Conservation (phyloP, 1,140 invertebrate species). For the Physella acuta region DNA sequence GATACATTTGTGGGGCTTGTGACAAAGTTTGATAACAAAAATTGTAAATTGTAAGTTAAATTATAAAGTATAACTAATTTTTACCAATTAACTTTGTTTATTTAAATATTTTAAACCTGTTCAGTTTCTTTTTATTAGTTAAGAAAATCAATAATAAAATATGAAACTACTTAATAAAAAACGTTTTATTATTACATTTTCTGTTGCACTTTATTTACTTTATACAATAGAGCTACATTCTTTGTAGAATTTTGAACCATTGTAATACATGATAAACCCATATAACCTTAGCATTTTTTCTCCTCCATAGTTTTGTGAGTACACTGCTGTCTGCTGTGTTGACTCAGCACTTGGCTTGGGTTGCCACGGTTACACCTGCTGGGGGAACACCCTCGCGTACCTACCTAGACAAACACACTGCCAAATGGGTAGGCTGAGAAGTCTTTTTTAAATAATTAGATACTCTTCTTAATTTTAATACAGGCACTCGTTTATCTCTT, state of each 20-base stretch:
- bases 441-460: too few relatives aligned
- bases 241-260: not conserved
- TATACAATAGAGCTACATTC: not conserved
- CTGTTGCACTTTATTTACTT: not conserved
- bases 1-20: constrained; percentile 57
- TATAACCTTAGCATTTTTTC: too few relatives aligned
- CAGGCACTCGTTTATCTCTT: too few relatives aligned
- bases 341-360: constrained; percentile 88
- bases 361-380: constrained; percentile 71
- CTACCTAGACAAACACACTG: constrained; percentile 59
- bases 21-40: constrained; percentile 71
- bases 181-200: not conserved
- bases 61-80: too few relatives aligned
- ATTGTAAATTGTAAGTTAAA: constrained; percentile 80
- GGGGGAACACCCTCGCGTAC: constrained; percentile 55
- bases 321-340: constrained; percentile 83
- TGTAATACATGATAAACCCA: too few relatives aligned
- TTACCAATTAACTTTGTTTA: too few relatives aligned
- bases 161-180: too few relatives aligned
- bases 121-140: too few relatives aligned
- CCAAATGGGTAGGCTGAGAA: constrained; percentile 60
- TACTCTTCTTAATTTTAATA: too few relatives aligned
- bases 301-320: constrained; percentile 79
- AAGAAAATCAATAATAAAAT: too few relatives aligned
- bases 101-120: too few relatives aligned